phyloP scores from a whole-genome alignment of 2,113 vertebrate species.

The Pluvianellus socialis region DNA sequence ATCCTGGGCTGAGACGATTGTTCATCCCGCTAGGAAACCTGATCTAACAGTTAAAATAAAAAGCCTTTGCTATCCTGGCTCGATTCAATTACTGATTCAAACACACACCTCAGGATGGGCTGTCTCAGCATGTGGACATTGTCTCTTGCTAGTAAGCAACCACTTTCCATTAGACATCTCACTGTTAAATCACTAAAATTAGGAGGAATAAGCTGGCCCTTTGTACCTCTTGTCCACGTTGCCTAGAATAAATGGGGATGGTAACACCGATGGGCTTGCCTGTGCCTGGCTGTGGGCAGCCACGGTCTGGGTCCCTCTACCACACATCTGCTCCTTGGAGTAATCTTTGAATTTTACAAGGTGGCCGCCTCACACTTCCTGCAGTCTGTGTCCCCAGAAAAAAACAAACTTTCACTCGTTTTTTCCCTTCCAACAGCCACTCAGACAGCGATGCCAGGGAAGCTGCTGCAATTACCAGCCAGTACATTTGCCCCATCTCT shows the following conservation, averaged over 20 bases:
- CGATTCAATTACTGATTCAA: background rate
- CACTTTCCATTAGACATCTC: background rate
- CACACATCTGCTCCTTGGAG: background rate
- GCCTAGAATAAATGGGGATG: background rate
- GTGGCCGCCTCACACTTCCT: background rate
- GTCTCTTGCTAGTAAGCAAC: background rate
- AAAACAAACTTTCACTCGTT: background rate
- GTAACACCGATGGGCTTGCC: background rate
- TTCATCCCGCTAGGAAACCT: background rate
- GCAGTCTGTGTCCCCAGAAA: background rate
- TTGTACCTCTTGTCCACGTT: background rate
- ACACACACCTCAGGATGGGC: background rate
- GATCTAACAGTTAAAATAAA: background rate
- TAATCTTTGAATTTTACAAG: background rate
- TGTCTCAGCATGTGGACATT: background rate
- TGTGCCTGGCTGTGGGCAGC: background rate
- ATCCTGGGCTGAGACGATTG: background rate
- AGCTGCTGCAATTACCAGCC: conserved; percentile 27
- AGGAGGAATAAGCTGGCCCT: background rate
- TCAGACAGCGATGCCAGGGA: conserved; percentile 29
- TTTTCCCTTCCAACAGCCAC: background rate
- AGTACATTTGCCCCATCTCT: conserved; percentile 1
- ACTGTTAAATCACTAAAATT: background rate
- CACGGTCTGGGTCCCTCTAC: rapidly evolving
- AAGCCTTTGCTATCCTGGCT: background rate